Base-by-base conservation (phyloP, 2,797 vertebrate species). In the Masticophis lateralis region DNA sequence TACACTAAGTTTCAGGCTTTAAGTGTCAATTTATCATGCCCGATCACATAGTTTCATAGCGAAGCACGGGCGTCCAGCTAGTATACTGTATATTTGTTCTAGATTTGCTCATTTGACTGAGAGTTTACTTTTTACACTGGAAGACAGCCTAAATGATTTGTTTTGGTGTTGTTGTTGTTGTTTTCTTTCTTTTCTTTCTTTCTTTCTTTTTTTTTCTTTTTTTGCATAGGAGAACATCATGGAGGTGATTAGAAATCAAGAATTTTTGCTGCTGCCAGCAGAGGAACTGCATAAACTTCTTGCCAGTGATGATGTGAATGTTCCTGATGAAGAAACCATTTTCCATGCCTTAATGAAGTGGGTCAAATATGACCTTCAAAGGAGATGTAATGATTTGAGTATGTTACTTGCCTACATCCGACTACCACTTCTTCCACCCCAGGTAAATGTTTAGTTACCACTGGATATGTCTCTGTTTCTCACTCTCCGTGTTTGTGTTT, bases 341-440 rank as follows among this genome's bases (percentile, higher is more conserved):
- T 98, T 98, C 91, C 97, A 98, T 93, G 98, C 98, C 87, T 96
- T 98, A 93, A 98, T 98, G 98, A 98, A 98, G 97, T 98, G 98
- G 98, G 98, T 98, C 94, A 98, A 98, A 47, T 97, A 98, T 57
- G 98, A 98, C 69, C 97, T 93, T 93, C 97, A 98, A 92, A 97
- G 95, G 25, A 96, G 98, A 95, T 98, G 98, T 91, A 97, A 89
- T 13, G 97, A 98, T 63, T 92, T 98, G 90, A 98, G 98, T 91
- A 97, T 97, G 97, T 97, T 98, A 13, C 98, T 98, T 90, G 98
- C 98, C 56, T 98, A 98, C 94, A 97, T 98, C 94, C 97, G 98
- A 94, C 92, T 98, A 22, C 98, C 98, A 1, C 96, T 98, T 37
- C 98, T 98, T 95, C 98, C 98, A 55, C 98, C 98, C 28, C 98